phyloP scores from a whole-genome alignment of 2,888 invertebrate species.

The Phasia obesa region DNA sequence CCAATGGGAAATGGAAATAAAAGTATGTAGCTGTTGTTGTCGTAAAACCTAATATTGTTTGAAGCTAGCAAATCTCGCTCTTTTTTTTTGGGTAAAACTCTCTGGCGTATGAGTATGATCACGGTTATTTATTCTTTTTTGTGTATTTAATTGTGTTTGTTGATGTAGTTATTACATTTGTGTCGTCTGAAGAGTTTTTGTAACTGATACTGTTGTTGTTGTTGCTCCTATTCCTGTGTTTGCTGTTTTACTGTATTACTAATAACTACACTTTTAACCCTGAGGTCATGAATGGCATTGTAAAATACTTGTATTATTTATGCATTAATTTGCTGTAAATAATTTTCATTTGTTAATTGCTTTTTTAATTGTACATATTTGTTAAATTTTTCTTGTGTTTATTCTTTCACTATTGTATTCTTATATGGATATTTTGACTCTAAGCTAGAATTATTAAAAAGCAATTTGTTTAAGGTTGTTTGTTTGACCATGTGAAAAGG shows the following conservation, averaged over 20 bases:
- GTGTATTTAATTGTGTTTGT: slow-evolving; percentile 1
- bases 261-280: slow-evolving; percentile 55
- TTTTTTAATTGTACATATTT: slow-evolving; percentile 27
- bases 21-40: too few species aligned
- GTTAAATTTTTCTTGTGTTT: not conserved
- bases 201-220: not conserved
- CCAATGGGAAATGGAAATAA: slow-evolving; percentile 10
- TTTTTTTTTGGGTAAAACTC: too few species aligned
- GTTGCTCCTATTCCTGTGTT: not conserved
- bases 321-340: slow-evolving; percentile 37
- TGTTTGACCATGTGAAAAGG: too few species aligned
- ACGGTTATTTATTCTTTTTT: slow-evolving; percentile 24
- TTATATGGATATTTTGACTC: too few species aligned
- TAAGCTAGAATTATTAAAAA: too few species aligned
- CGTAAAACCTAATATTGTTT: too few species aligned
- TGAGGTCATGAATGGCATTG: slow-evolving; percentile 31
- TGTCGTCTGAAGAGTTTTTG: not conserved
- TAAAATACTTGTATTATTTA: slow-evolving; percentile 36
- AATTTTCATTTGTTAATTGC: slow-evolving; percentile 42
- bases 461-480: too few species aligned
- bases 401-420: not conserved
- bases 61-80: too few species aligned
- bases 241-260: slow-evolving; percentile 29
- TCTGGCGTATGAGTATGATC: slow-evolving; percentile 32
- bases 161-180: slow-evolving; percentile 6